Conservation (phyloP, 1,140 invertebrate genomes). For the Caenorhabditis tropicalis region DNA sequence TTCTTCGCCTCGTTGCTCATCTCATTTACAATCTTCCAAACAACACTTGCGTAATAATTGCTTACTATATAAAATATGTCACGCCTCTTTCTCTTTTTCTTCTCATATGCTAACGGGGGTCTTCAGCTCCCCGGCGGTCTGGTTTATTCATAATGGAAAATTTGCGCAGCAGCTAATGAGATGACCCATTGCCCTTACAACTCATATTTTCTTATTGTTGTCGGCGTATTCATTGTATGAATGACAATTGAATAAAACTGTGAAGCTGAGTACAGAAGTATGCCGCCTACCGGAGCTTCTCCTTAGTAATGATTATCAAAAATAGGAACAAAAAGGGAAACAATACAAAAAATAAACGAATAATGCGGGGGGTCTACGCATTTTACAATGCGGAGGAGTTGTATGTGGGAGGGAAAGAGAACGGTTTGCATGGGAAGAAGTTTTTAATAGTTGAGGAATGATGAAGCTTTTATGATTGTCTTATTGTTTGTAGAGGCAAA, state of each 20-base stretch:
- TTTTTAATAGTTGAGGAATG: conserved; percentile 42
- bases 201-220: background rate
- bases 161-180: conserved; percentile 30
- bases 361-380: background rate
- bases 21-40: conserved; percentile 44
- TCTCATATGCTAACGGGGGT: background rate
- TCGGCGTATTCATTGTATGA: background rate
- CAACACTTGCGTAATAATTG: conserved; percentile 45
- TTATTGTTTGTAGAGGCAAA: conserved; percentile 8
- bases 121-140: background rate
- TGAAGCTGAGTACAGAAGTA: conserved; percentile 10
- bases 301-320: background rate
- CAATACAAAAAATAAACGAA: too few species aligned
- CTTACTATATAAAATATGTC: conserved; percentile 41
- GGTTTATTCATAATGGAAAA: background rate
- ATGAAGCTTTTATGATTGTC: background rate
- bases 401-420: background rate
- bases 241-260: background rate
- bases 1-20: conserved; percentile 44
- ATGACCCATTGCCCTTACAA: conserved; percentile 18
- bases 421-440: background rate
- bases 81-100: background rate
- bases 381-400: background rate
- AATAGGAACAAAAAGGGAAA: background rate
- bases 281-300: conserved; percentile 38